These are phyloP conservation scores for Xanthorhoe designata DNA, from an alignment of 2,888 invertebrate species.

Conservation along the genomic window DNA sequence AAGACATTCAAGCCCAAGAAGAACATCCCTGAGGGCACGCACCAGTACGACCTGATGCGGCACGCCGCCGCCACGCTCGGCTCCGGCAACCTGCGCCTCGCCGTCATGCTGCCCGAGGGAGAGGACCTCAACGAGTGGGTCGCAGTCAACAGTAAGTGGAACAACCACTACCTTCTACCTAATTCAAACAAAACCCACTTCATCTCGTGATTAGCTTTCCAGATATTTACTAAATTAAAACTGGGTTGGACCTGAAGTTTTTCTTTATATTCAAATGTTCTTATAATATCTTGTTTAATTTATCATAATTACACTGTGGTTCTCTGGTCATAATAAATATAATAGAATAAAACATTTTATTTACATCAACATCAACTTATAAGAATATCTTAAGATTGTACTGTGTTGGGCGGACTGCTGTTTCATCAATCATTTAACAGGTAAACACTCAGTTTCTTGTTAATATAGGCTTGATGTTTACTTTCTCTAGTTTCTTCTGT, in stretches of 20 bases:
- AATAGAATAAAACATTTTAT: too few relatives aligned
- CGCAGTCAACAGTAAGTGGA: constrained; percentile 97
- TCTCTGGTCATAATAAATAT: too few relatives aligned
- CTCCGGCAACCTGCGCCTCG: constrained; percentile 97
- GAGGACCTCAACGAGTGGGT: constrained; percentile 99
- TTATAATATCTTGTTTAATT: too few relatives aligned
- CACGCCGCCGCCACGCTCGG: constrained; percentile 99
- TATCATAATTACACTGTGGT: too few relatives aligned
- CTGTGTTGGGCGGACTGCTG: neutral
- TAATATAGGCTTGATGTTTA: too few relatives aligned
- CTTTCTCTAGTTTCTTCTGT: too few relatives aligned
- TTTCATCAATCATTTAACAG: neutral
- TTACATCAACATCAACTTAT: too few relatives aligned
- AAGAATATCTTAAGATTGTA: neutral
- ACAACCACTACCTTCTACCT: neutral
- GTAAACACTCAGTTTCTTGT: neutral
- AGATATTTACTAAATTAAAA: too few relatives aligned
- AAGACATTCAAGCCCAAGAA: constrained; percentile 99
- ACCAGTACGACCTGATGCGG: constrained; percentile 99
- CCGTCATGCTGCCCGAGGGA: constrained; percentile 98
- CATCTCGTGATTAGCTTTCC: neutral
- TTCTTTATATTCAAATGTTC: too few relatives aligned
- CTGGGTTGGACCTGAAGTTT: too few relatives aligned
- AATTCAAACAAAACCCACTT: neutral
- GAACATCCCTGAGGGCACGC: constrained; percentile 99